A percentile compares a stretch with the other conserved stretches of the same genome.
phyloP scores from a whole-genome alignment of 1,140 invertebrate species.

The Condylostylus longicornis region DNA sequence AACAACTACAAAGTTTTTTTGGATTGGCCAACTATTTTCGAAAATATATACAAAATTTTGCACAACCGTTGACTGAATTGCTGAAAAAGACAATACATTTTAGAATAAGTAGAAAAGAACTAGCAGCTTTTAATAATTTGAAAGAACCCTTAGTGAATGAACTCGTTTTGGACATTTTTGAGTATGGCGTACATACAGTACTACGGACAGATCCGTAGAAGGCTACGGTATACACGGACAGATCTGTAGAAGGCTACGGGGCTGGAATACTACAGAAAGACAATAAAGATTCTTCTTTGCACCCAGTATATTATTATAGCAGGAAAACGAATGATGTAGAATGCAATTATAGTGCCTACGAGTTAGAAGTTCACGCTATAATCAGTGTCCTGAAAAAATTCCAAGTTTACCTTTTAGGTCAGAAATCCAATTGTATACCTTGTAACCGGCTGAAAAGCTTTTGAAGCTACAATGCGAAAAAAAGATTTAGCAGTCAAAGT shows the following conservation, averaged over 20 bases:
- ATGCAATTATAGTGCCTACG: slow-evolving; percentile 15
- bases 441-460: slow-evolving; percentile 11
- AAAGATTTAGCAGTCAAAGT: slow-evolving; percentile 68
- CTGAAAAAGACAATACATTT: too few relatives aligned
- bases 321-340: slow-evolving; percentile 9
- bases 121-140: too few relatives aligned
- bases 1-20: too few relatives aligned
- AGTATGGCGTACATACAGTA: too few relatives aligned
- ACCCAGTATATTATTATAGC: slow-evolving; percentile 10
- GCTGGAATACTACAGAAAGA: slow-evolving; percentile 17
- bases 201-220: too few relatives aligned
- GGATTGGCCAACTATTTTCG: too few relatives aligned
- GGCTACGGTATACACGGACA: slow-evolving; percentile 30
- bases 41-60: too few relatives aligned
- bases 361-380: slow-evolving; percentile 14
- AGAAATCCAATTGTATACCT: slow-evolving; percentile 8
- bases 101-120: too few relatives aligned
- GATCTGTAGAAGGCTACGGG: slow-evolving; percentile 14
- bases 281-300: slow-evolving; percentile 1
- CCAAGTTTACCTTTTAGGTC: slow-evolving; percentile 8
- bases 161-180: too few relatives aligned
- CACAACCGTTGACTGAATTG: too few relatives aligned
- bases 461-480: slow-evolving; percentile 9
- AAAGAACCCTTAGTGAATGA: too few relatives aligned
- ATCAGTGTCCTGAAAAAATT: slow-evolving; percentile 9